Conservation (phyloP, 2,888 invertebrate species). For the Gnatocerus cornutus region DNA sequence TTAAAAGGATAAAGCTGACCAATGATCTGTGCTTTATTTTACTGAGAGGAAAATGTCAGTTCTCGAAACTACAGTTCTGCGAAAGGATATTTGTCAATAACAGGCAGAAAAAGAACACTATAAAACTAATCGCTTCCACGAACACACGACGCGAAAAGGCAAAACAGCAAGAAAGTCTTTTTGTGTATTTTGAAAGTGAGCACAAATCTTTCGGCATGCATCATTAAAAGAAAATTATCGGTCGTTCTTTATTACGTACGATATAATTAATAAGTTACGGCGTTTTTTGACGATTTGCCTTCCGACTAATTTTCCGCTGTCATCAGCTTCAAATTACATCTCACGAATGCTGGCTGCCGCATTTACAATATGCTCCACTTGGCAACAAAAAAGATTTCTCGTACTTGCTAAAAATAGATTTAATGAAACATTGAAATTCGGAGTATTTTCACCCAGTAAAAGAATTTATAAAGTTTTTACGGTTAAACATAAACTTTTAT, state of each 20-base stretch:
- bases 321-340: constrained; percentile 11
- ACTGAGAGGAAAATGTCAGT: no score
- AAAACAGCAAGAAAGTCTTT: neutral
- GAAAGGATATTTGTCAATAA: constrained; percentile 23
- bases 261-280: no score
- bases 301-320: neutral
- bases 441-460: neutral
- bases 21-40: no score
- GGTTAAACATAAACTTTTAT: neutral
- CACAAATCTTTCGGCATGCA: no score
- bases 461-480: neutral
- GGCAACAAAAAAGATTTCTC: constrained; percentile 5
- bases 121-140: constrained; percentile 3
- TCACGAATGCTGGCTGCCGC: constrained; percentile 18
- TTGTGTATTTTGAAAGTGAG: no score
- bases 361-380: constrained; percentile 19
- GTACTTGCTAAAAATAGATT: constrained; percentile 8
- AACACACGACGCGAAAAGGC: neutral
- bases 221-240: no score
- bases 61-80: neutral
- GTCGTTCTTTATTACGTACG: no score
- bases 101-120: constrained; percentile 5
- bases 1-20: no score
- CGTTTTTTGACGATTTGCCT: no score
- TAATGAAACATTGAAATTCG: constrained; percentile 6